phyloP scores from a whole-genome alignment of 2,888 invertebrate species.

The Troides aeacus region DNA sequence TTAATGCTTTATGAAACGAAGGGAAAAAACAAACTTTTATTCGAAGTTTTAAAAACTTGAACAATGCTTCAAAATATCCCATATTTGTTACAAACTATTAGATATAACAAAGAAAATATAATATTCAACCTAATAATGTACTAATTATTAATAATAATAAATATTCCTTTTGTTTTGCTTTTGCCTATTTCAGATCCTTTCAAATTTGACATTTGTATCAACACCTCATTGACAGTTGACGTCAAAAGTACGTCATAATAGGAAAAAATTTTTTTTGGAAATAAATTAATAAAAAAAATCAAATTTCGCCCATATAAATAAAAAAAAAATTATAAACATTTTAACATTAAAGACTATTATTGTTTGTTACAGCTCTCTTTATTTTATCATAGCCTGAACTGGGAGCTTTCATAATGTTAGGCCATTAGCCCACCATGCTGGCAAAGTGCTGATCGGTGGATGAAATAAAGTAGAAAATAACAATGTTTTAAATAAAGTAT shows the following conservation, averaged over 20 bases:
- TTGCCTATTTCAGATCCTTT: not conserved
- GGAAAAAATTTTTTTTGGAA: not conserved
- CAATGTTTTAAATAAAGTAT: not conserved
- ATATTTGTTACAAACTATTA: conserved; percentile 38
- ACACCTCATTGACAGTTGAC: conserved; percentile 11
- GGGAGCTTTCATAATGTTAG: too few relatives aligned
- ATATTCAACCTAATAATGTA: not conserved
- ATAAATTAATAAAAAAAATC: conserved; percentile 6
- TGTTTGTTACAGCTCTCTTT: too few relatives aligned
- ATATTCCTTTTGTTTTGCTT: conserved; percentile 32
- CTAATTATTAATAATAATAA: not conserved
- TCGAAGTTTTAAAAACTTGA: conserved; percentile 8
- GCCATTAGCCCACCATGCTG: too few relatives aligned
- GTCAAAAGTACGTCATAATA: not conserved
- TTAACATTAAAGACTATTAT: too few relatives aligned
- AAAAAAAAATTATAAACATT: not conserved
- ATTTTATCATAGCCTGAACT: too few relatives aligned
- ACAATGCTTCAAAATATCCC: conserved; percentile 40
- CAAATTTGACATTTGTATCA: not conserved
- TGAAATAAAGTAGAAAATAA: too few relatives aligned
- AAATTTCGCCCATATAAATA: not conserved
- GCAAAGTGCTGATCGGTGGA: too few relatives aligned
- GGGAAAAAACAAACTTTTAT: conserved; percentile 19
- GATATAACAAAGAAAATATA: not conserved
- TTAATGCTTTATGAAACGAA: not conserved